These are phyloP conservation scores for Stomatorhinus ivindoensis DNA, from an alignment of 2,113 vertebrate species.

Conservation along the genomic window DNA sequence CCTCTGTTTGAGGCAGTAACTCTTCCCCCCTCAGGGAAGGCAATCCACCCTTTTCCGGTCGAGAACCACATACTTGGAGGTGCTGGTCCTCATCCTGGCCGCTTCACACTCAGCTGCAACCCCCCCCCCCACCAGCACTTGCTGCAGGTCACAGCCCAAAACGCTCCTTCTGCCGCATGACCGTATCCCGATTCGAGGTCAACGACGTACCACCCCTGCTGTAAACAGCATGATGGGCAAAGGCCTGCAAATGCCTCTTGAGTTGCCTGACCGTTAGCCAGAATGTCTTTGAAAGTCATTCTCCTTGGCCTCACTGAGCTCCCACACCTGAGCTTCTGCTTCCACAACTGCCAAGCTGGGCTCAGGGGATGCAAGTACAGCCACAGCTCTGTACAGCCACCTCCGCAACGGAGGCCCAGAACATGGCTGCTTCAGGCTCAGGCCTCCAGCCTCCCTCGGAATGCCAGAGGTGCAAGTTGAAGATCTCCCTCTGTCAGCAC, in stretches of 20 bases:
- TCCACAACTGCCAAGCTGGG: not conserved
- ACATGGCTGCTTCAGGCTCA: not conserved
- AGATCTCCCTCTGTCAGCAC: not conserved
- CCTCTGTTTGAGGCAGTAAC: not conserved
- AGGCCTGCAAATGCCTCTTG: not conserved
- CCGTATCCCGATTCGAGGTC: not conserved
- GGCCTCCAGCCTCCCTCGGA: not conserved
- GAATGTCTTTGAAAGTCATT: not conserved
- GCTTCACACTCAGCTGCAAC: not conserved
- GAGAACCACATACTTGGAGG: not conserved
- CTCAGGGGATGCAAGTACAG: not conserved
- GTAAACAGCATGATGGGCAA: not conserved
- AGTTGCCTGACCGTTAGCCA: not conserved
- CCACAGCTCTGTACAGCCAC: not conserved
- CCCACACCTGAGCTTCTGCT: not conserved
- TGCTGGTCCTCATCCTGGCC: not conserved
- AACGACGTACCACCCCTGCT: not conserved
- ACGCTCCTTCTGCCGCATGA: not conserved
- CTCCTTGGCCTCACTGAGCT: not conserved
- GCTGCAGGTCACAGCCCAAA: not conserved
- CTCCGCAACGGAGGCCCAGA: not conserved
- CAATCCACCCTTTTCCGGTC: not conserved
- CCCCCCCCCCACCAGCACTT: not conserved
- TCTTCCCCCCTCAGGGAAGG: not conserved
- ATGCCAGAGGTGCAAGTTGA: not conserved